Base-by-base conservation (phyloP, 2,888 invertebrate species). In the Zelleria hepariella region DNA sequence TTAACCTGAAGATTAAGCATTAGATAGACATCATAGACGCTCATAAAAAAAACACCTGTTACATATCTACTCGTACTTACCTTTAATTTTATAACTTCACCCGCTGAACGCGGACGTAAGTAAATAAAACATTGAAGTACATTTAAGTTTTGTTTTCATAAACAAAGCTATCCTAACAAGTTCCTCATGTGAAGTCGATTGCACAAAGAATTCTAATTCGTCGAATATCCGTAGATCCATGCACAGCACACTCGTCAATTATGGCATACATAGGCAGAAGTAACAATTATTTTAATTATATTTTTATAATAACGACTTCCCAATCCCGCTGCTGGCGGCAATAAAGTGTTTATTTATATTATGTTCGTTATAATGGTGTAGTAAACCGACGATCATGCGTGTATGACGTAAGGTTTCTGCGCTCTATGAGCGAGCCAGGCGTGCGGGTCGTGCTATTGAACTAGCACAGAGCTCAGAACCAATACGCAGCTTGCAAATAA, bases 371-470 rank as follows among this genome's bases (percentile, higher is more conserved):
- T 42, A 42, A 42, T 42, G 32, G 32, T 42, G 32, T 42, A 42
- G 32, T 42, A 15, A 42, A 42, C 32, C 32, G 32, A 42, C 15
- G 32, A 42, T 42, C 32, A 15, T 42, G 15, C 32, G 32, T 15
- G 32, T 42, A 57, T 61, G 61, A 61, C 57, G 61, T 61, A 54
- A 42, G 1, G 4, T 42, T 42, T 1, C 32, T 15, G 32, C n/a
- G 15, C 1, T 42, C 32, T 15, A 42, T n/a, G 15, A 42, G 32
- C 15, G 15, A 15, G 10, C 32, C 15, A 42, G 10, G 2, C 32
- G 32, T 80, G 80, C 68, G 67, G 77, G 77, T 79, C 78, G 73
- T 68, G 80, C 66, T 81, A 80, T 77, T 81, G 80, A 77, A 79
- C 78, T 70, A 63, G n/a, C n/a, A n/a, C n/a, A n/a, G n/a, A n/a